These are phyloP conservation scores for Scaptomyza cyrtandrae DNA, from an alignment of 2,888 invertebrate species.

Conservation along the genomic window DNA sequence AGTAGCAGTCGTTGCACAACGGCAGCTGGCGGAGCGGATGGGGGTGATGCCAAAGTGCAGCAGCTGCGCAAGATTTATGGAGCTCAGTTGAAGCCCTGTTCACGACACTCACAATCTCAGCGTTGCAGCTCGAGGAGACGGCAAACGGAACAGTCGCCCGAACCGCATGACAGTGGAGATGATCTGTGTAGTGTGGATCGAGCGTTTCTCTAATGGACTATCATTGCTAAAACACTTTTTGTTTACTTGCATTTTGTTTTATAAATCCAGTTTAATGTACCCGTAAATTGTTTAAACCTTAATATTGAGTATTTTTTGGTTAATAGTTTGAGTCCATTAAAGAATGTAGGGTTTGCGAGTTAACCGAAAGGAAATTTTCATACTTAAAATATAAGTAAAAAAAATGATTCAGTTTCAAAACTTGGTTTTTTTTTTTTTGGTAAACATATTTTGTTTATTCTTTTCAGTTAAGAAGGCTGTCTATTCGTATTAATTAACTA, in stretches of 20 bases:
- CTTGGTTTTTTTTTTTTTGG: no score
- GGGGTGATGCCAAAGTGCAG: conserved; percentile 54
- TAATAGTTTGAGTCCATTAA: no score
- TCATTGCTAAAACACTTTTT: background rate
- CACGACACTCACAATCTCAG: conserved; percentile 60
- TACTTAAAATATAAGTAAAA: no score
- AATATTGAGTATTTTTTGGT: no score
- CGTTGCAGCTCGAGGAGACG: conserved; percentile 39
- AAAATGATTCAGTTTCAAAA: no score
- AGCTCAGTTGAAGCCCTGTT: conserved; percentile 51
- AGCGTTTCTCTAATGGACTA: conserved; percentile 69
- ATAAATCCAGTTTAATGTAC: background rate
- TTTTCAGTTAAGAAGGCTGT: no score
- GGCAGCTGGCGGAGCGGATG: conserved; percentile 13
- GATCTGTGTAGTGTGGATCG: conserved; percentile 83
- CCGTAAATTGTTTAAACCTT: no score
- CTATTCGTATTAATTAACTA: no score
- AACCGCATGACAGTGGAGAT: conserved; percentile 77
- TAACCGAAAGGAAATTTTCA: no score
- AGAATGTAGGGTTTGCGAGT: no score
- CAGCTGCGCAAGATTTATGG: conserved; percentile 74
- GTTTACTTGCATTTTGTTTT: background rate
- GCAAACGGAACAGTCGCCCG: conserved; percentile 41
- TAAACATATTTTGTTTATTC: no score
- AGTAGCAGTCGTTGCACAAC: conserved; percentile 40